phyloP scores from a whole-genome alignment of 2,797 vertebrate genomes.

The Phrynocephalus vlangalii region DNA sequence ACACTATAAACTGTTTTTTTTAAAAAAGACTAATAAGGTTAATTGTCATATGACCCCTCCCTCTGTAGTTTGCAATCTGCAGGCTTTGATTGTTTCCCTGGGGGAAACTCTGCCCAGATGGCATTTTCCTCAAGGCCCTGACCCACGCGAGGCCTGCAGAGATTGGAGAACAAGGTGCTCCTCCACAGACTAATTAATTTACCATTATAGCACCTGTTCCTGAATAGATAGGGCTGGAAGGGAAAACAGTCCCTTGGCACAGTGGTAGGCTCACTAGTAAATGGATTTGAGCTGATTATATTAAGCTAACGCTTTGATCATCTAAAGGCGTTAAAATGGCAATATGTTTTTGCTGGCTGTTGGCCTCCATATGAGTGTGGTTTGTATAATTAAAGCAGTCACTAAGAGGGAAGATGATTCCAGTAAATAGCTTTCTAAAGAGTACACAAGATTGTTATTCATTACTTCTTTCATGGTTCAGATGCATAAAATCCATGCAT shows the following conservation, averaged over 20 bases:
- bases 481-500: slow-evolving; percentile 55
- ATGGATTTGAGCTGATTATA: slow-evolving; percentile 99
- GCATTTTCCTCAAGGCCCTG: slow-evolving; percentile 92
- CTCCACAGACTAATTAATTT: slow-evolving; percentile 99
- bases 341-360: slow-evolving; percentile 92
- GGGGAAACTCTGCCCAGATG: slow-evolving; percentile 94
- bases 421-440: slow-evolving; percentile 59
- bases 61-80: slow-evolving; percentile 88
- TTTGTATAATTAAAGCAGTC: slow-evolving; percentile 70
- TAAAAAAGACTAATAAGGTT: slow-evolving; percentile 93
- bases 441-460: slow-evolving; percentile 25
- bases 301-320: slow-evolving; percentile 99
- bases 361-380: slow-evolving; percentile 77
- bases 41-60: slow-evolving; percentile 95
- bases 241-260: slow-evolving; percentile 85
- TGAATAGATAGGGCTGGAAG: slow-evolving; percentile 93
- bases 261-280: slow-evolving; percentile 87
- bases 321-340: slow-evolving; percentile 97
- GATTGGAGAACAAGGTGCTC: slow-evolving; percentile 94
- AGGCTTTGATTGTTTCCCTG: slow-evolving; percentile 87
- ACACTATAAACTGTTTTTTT: slow-evolving; percentile 75
- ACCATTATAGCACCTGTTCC: slow-evolving; percentile 99
- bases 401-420: slow-evolving; percentile 62
- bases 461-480: slow-evolving; percentile 24
- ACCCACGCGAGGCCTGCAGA: slow-evolving; percentile 89